These are phyloP conservation scores for Aphis gossypii DNA, from an alignment of 1,140 invertebrate genomes.

Conservation along the genomic window DNA sequence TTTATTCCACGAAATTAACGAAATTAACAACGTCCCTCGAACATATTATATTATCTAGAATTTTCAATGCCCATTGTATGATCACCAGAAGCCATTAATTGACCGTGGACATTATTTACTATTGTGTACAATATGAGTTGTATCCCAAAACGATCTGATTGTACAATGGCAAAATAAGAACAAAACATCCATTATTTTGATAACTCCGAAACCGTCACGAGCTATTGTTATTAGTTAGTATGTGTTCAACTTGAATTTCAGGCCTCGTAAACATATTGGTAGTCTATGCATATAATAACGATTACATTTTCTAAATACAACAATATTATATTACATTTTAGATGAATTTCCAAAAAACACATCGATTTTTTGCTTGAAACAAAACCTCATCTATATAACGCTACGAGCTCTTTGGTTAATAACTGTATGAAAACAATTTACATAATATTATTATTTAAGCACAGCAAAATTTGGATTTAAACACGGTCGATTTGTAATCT, in stretches of 20 bases:
- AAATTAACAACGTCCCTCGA: neutral
- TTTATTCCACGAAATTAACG: neutral
- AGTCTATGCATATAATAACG: neutral
- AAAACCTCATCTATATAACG: neutral
- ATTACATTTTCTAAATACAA: neutral
- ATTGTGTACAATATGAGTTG: neutral
- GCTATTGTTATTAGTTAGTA: neutral
- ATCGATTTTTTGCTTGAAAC: neutral
- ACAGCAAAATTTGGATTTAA: neutral
- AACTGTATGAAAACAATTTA: neutral
- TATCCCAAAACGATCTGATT: neutral
- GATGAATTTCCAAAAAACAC: neutral
- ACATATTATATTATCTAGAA: neutral
- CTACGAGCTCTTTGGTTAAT: neutral
- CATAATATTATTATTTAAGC: neutral
- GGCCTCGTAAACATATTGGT: neutral
- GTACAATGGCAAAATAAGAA: neutral
- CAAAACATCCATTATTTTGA: slow-evolving; percentile 14
- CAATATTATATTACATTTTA: neutral
- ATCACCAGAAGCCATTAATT: neutral
- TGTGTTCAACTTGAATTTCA: neutral
- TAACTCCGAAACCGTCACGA: neutral
- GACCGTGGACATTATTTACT: neutral
- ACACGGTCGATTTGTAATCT: neutral
- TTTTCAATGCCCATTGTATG: neutral